These are phyloP conservation scores for Crocodylus rhombifer DNA, from an alignment of 2,797 vertebrate species.

Conservation along the genomic window DNA sequence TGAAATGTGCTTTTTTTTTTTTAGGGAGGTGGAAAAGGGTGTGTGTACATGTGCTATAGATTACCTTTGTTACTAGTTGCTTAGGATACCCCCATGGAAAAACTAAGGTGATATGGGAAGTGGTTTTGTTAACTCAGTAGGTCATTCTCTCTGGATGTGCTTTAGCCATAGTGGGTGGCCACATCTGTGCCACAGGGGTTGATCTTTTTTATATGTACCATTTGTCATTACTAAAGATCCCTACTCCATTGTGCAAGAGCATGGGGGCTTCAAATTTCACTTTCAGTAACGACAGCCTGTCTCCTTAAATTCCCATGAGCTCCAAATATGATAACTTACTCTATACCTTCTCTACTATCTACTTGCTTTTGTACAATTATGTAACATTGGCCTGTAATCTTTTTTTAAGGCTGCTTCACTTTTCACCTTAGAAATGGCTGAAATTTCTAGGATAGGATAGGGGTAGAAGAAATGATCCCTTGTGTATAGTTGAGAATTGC, in stretches of 20 bases:
- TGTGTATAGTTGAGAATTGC: not conserved
- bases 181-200: too few relatives aligned
- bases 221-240: not conserved
- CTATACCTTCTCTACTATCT: not conserved
- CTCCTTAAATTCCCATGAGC: fast-evolving
- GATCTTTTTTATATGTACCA: too few relatives aligned
- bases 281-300: not conserved
- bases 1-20: not conserved
- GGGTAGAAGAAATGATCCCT: not conserved
- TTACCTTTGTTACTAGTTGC: not conserved
- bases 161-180: not conserved
- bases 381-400: not conserved
- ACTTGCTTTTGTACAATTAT: not conserved
- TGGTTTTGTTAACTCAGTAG: fast-evolving
- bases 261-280: fast-evolving
- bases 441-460: not conserved
- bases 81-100: not conserved
- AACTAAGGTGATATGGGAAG: not conserved
- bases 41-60: not conserved
- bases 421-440: not conserved
- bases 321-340: not conserved
- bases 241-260: not conserved
- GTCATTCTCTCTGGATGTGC: not conserved
- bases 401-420: not conserved
- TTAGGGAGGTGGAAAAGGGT: not conserved